Evolutionary conservation across 1,140 invertebrate species (phyloP), one percentile per base, ranked within the genome.

Genomic region (Calephelis nemesis): DNA sequence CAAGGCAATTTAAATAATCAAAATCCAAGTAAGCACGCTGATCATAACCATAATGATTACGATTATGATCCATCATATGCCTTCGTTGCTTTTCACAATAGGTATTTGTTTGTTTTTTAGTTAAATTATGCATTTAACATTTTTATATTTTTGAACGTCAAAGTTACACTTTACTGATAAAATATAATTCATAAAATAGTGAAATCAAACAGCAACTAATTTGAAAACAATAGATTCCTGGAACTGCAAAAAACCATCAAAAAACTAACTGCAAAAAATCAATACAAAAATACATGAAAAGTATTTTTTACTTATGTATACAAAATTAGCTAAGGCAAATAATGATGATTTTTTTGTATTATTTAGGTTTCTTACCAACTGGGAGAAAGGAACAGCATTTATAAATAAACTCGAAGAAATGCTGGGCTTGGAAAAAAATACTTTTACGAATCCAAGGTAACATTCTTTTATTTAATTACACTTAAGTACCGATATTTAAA

Each of bases 21-120:
- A 58, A 81, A 82, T 39, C 67, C 65, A 5, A 73, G 47, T n/a
- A 81, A 74, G 15, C 52, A 54, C 62, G 67, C 65, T 50, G 71
- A 70, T 71, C 86, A 87, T 52, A 76, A 84, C 60, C 83, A 85
- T 65, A 89, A 93, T 76, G 76, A 89, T 68, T 83, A 94, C 62
- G 93, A 95, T 39, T 93, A 95, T 4, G 95, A 96, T 77, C 92
- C 94, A 47, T 94, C 94, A 72, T 95, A 94, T 69, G 93, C 95
- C 1, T 96, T 95, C 75, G 93, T 97, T 12, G 85, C 93, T 64
- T 94, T 96, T 72, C 94, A 95, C 74, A 92, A 94, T 73, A 92
- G 92, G 94, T 95, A 92, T 89, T 45, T 30, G 2, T 30, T 30
- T 30, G 30, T 30, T 2, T 30, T 30, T 30, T 30, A 30, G 30